Base-by-base conservation (phyloP, 2,888 invertebrate species). In the Liodrosophila aerea region DNA sequence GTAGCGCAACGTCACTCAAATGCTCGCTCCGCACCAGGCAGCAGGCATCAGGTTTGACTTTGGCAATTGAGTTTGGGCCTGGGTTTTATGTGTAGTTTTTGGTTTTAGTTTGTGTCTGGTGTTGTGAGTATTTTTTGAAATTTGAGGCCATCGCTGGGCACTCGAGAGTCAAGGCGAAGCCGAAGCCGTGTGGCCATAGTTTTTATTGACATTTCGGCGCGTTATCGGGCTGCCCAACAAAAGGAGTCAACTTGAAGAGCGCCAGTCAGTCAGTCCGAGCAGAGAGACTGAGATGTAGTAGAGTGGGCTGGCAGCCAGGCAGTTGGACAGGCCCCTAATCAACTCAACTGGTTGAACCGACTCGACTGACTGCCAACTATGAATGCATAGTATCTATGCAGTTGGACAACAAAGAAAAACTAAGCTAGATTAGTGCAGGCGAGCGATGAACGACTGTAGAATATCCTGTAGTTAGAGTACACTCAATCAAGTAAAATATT, bases 1-100 rank as follows among this genome's bases (percentile, higher is more conserved):
- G 86, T 78, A 78, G 78, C 78, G 68, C 86, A 83, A 80, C 86
- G 86, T 84, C 80, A 80, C 67, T 80, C 85, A 80, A 86, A 77
- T 77, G 63, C 51, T 65, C 70, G 74, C 70, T 81, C 54, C 45
- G 61, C 57, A 11, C n/a, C 54, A 54, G 69, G 70, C 69, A 50
- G 65, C 43, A 31, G 46, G 50, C 34, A 36, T 37, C 11, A 33
- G 30, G 37, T 39, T 45, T 13, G 36, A 37, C 12, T 46, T 9
- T 47, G 30, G 41, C 13, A 12, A 9, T 41, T 31, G 13, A 22
- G 41, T 34, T 27, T 22, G 39, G 30, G 33, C 59, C 41, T 59
- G 12, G 33, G 15, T 54, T 36, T 43, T 11, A 31, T 39, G 37
- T 50, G 30, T 22, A n/a, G 36, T 33, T 39, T 64, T 50, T 40